phyloP scores from a whole-genome alignment of 1,140 invertebrate species.

The Drosophila parabipectinata region DNA sequence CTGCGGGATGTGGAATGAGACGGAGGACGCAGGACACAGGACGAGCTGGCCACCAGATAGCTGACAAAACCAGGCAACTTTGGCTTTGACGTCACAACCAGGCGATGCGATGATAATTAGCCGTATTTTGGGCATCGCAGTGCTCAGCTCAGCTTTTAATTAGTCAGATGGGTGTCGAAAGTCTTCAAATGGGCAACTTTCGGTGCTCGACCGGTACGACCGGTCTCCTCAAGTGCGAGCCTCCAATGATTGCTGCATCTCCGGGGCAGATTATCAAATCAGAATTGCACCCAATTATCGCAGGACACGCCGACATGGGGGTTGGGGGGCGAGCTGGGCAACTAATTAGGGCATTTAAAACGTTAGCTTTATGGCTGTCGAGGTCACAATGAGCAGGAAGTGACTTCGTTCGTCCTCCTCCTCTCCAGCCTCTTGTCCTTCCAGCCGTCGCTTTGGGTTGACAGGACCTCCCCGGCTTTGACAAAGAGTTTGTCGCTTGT shows the following conservation, averaged over 20 bases:
- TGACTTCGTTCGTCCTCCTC: not conserved
- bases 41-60: not conserved
- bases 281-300: slow-evolving; percentile 19
- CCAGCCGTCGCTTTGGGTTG: not conserved
- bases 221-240: not conserved
- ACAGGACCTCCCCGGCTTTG: slow-evolving; percentile 3
- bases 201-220: not conserved
- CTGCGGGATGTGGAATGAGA: not conserved
- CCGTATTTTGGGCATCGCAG: not conserved
- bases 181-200: slow-evolving; percentile 5
- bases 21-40: no score
- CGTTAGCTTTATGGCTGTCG: slow-evolving; percentile 54
- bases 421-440: not conserved
- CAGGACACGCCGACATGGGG: slow-evolving; percentile 5
- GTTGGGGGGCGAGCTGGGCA: slow-evolving; percentile 3
- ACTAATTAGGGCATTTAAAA: slow-evolving; percentile 68
- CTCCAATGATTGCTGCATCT: not conserved
- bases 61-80: slow-evolving; percentile 28
- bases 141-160: slow-evolving; percentile 15
- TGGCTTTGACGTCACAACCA: slow-evolving; percentile 41
- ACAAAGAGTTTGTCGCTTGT: slow-evolving; percentile 26
- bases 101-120: slow-evolving; percentile 27
- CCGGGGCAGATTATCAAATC: slow-evolving; percentile 24
- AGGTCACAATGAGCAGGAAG: slow-evolving; percentile 23
- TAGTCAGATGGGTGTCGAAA: slow-evolving; percentile 16